A percentile compares a stretch with the other conserved stretches of the same genome.
Conservation (phyloP, 2,797 vertebrate species). For the Gallinago solitaria region DNA sequence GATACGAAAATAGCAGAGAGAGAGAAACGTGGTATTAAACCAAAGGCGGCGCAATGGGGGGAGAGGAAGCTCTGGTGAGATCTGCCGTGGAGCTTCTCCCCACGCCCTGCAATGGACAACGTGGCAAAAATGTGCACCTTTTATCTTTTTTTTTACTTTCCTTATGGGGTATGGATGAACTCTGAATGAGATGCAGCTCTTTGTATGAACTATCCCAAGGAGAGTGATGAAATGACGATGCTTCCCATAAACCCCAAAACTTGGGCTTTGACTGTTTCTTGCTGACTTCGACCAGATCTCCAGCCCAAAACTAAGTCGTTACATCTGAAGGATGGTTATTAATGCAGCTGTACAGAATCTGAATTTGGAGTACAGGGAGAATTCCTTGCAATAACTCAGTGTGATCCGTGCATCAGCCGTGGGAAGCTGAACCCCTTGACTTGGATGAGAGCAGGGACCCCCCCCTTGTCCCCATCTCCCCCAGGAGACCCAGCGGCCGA, state of each 20-base stretch:
- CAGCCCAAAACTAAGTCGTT: background rate
- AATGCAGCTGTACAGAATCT: background rate
- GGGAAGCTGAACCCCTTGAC: background rate
- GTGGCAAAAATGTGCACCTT: no score
- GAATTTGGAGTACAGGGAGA: background rate
- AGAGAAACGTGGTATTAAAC: background rate
- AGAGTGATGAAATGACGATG: background rate
- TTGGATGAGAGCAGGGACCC: background rate
- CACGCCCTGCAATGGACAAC: background rate
- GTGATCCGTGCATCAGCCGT: accelerated
- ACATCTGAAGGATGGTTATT: background rate
- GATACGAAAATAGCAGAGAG: background rate
- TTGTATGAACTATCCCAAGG: background rate
- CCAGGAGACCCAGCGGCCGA: background rate
- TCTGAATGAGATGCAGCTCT: background rate
- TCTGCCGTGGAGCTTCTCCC: no score
- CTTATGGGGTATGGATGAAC: background rate
- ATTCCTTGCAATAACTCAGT: accelerated
- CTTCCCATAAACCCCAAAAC: background rate
- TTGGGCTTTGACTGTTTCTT: accelerated
- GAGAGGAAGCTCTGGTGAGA: background rate
- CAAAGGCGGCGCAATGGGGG: background rate
- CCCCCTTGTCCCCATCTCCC: background rate
- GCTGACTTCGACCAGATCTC: background rate
- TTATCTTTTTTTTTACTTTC: background rate